Conservation (phyloP, 2,888 invertebrate genomes). For the Alcis repandata region DNA sequence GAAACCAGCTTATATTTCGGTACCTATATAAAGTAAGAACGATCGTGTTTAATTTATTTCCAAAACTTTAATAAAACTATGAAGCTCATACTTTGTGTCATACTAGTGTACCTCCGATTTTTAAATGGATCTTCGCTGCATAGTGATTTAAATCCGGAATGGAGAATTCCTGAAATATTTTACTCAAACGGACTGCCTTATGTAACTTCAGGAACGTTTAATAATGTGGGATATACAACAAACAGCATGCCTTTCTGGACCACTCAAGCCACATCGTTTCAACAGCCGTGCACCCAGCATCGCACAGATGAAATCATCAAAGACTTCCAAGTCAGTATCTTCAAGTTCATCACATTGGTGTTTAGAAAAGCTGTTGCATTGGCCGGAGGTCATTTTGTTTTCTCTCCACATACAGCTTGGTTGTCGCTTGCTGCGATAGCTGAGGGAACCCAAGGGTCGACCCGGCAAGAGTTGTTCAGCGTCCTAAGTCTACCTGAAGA, state of each 20-base stretch:
- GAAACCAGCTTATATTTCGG: background rate
- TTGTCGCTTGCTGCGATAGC: slow-evolving; percentile 56
- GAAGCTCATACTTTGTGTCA: background rate
- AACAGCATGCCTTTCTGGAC: slow-evolving; percentile 6
- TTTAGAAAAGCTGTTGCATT: slow-evolving; percentile 18
- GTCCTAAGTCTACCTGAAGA: slow-evolving; percentile 49
- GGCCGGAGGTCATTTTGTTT: slow-evolving; percentile 49
- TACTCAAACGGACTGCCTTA: background rate
- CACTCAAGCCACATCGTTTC: slow-evolving; percentile 1
- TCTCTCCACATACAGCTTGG: slow-evolving; percentile 56
- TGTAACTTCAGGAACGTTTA: background rate
- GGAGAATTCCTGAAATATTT: background rate
- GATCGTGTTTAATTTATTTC: background rate
- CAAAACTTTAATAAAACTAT: background rate
- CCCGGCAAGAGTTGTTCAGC: slow-evolving; percentile 44
- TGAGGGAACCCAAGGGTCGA: slow-evolving; percentile 39
- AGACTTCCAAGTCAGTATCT: slow-evolving; percentile 16
- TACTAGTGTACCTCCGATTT: background rate
- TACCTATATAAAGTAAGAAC: background rate
- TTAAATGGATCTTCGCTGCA: background rate
- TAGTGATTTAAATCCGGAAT: background rate
- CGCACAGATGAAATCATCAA: slow-evolving; percentile 17
- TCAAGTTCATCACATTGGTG: slow-evolving; percentile 3
- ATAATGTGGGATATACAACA: background rate
- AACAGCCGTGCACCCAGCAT: slow-evolving; percentile 20